These are phyloP conservation scores for Trachelipus rathkii DNA, from an alignment of 1,140 invertebrate species.

Conservation along the genomic window DNA sequence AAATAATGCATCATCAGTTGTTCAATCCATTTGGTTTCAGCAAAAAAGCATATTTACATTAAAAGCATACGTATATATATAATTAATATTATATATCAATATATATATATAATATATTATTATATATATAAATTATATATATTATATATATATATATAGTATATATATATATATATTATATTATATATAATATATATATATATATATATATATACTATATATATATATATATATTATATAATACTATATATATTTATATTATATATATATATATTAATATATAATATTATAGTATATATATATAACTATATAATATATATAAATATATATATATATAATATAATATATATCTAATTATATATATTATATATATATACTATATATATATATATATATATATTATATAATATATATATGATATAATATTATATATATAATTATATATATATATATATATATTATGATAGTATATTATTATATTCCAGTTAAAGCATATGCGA, in stretches of 20 bases:
- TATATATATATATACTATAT: conserved; percentile 23
- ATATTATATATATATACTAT: conserved; percentile 21
- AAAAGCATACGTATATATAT: conserved; percentile 20
- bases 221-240: conserved; percentile 23
- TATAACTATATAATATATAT: conserved; percentile 20
- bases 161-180: conserved; percentile 17
- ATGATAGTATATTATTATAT: conserved; percentile 14
- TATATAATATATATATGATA: conserved; percentile 27
- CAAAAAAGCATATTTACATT: too few species aligned
- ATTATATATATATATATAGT: conserved; percentile 17
- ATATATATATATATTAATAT: conserved; percentile 5
- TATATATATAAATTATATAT: conserved; percentile 23
- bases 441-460: conserved; percentile 21
- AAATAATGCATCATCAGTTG: too few species aligned
- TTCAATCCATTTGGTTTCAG: too few species aligned
- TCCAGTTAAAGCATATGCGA: too few species aligned
- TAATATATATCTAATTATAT: conserved; percentile 42
- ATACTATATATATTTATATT: conserved; percentile 11
- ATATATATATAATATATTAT: conserved; percentile 25
- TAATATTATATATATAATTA: conserved; percentile 45
- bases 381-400: conserved; percentile 24
- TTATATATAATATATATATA: conserved; percentile 23
- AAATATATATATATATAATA: conserved; percentile 30
- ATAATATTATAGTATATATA: conserved; percentile 22
- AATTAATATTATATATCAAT: too few species aligned